Percentiles rank a stretch among this genome's conserved stretches.
Evolutionary conservation across 2,888 invertebrate genomes (phyloP).

Genomic region (Physocephala rufipes): DNA sequence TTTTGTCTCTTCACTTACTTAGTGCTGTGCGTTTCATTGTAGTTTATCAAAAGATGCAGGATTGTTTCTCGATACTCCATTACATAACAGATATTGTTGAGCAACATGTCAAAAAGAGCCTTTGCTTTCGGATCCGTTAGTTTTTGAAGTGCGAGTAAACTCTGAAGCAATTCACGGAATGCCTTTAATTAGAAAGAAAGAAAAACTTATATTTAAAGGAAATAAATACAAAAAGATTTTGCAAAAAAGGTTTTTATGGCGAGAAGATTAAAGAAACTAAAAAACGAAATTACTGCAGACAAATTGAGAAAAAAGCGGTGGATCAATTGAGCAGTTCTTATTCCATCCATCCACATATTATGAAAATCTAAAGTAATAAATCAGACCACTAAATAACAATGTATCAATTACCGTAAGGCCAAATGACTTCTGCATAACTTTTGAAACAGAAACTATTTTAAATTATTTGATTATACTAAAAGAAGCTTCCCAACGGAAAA

Average conservation of each 20-base stretch:
- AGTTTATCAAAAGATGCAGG: slow-evolving; percentile 80
- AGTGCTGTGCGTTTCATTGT: slow-evolving; percentile 87
- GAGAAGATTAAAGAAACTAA: background rate
- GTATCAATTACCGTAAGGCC: background rate
- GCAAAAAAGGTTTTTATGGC: slow-evolving; percentile 31
- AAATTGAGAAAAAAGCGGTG: no score
- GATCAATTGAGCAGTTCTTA: no score
- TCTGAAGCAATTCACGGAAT: slow-evolving; percentile 84
- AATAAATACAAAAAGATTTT: slow-evolving; percentile 26
- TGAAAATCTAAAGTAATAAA: background rate
- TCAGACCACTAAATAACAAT: slow-evolving; percentile 38
- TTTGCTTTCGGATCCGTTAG: slow-evolving; percentile 75
- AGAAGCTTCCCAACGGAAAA: no score
- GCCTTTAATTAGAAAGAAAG: slow-evolving; percentile 67
- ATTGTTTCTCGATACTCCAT: slow-evolving; percentile 93
- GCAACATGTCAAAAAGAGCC: slow-evolving; percentile 85
- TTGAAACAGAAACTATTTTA: background rate
- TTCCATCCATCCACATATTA: no score
- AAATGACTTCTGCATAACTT: no score
- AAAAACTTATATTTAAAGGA: slow-evolving; percentile 7
- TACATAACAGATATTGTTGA: slow-evolving; percentile 92
- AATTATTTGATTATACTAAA: no score
- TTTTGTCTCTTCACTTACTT: slow-evolving; percentile 69
- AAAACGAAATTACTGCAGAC: background rate
- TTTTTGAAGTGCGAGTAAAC: slow-evolving; percentile 83